These are phyloP conservation scores for Spheniscus humboldti DNA, from an alignment of 2,797 vertebrate genomes.

Conservation along the genomic window DNA sequence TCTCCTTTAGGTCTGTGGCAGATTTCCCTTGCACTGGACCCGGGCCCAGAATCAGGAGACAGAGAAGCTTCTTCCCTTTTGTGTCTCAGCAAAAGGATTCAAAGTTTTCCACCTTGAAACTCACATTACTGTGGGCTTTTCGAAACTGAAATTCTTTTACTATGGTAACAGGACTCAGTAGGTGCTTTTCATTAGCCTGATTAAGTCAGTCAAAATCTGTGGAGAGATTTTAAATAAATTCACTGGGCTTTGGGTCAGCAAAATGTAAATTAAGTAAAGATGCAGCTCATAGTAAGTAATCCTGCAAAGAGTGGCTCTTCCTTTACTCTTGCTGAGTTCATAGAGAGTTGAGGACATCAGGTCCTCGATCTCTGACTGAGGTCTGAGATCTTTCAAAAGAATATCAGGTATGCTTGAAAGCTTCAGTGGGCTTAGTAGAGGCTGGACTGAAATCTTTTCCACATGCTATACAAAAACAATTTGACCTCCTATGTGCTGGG, in stretches of 20 bases:
- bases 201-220: constrained; percentile 15
- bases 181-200: constrained; percentile 8
- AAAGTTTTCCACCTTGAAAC: not conserved
- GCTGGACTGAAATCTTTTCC: not conserved
- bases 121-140: not conserved
- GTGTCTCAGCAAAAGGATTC: not conserved
- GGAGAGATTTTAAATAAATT: not conserved
- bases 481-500: not conserved
- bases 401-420: not conserved
- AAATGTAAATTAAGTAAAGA: not conserved
- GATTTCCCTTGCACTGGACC: not conserved
- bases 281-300: not conserved
- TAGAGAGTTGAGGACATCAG: not conserved
- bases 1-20: not conserved
- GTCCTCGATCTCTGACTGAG: not conserved
- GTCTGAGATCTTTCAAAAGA: not conserved
- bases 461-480: not conserved
- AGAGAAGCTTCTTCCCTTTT: not conserved
- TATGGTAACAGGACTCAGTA: not conserved
- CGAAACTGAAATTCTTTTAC: not conserved
- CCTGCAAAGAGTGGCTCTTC: not conserved
- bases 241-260: not conserved
- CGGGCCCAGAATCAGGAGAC: not conserved
- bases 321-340: not conserved
- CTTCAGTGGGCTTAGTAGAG: not conserved